These are phyloP conservation scores for Parthenolecanium corni DNA, from an alignment of 2,888 invertebrate genomes.

Conservation along the genomic window DNA sequence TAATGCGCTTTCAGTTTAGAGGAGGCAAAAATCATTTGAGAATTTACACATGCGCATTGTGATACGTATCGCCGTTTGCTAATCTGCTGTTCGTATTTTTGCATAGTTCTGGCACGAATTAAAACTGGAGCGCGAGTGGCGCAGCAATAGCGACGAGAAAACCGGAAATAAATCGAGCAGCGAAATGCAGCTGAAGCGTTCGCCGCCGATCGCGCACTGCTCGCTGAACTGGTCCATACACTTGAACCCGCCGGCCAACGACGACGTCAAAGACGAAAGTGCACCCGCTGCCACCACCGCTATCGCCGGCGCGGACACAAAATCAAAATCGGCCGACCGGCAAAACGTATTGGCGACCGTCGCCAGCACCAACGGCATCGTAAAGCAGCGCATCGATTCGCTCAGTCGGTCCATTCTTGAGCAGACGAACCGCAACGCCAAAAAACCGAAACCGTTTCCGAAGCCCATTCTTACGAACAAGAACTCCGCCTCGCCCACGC, in stretches of 20 bases:
- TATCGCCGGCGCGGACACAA: slow-evolving; percentile 33
- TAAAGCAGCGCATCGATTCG: slow-evolving; percentile 35
- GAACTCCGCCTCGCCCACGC: not conserved
- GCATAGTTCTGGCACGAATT: slow-evolving; percentile 64
- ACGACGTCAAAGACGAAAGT: slow-evolving; percentile 25
- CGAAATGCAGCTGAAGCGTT: slow-evolving; percentile 30
- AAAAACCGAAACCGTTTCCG: slow-evolving; percentile 33
- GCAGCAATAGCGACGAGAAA: slow-evolving; percentile 32
- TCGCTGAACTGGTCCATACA: slow-evolving; percentile 19
- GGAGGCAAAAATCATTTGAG: no score
- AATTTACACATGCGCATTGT: no score
- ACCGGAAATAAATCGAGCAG: slow-evolving; percentile 31
- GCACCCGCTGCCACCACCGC: slow-evolving; percentile 16
- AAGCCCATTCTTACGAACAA: slow-evolving; percentile 30
- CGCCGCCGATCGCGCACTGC: slow-evolving; percentile 20
- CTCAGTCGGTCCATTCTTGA: slow-evolving; percentile 32
- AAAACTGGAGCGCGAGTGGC: slow-evolving; percentile 45
- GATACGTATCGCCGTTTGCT: no score
- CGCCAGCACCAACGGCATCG: slow-evolving; percentile 31
- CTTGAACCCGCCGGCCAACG: slow-evolving; percentile 5
- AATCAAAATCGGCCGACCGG: slow-evolving; percentile 38
- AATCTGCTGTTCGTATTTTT: slow-evolving; percentile 30
- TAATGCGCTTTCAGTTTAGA: no score
- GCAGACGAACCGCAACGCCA: slow-evolving; percentile 5
- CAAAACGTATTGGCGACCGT: not conserved